Conservation (phyloP, 2,888 invertebrate species). For the Nemurella pictetii region DNA sequence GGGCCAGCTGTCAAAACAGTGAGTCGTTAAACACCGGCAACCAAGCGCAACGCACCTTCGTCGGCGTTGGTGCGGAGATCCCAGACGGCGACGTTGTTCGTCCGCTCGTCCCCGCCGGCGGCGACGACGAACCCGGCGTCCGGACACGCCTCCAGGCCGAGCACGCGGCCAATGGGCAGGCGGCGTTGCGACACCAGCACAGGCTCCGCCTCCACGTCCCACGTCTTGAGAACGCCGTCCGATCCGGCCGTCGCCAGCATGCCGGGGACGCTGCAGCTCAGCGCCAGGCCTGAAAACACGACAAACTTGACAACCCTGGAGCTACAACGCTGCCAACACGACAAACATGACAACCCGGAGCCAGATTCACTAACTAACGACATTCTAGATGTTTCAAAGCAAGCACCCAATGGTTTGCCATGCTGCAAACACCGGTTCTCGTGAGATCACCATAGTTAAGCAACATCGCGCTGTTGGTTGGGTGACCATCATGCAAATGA, state of each 20-base stretch:
- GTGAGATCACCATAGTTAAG: no score
- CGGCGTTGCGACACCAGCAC: conserved; percentile 56
- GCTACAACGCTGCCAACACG: no score
- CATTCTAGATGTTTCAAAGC: no score
- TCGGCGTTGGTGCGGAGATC: conserved; percentile 61
- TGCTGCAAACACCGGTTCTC: no score
- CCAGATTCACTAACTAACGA: no score
- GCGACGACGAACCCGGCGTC: conserved; percentile 81
- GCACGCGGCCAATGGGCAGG: conserved; percentile 70
- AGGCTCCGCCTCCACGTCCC: conserved; percentile 65
- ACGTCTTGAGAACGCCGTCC: conserved; percentile 82
- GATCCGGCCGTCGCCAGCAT: conserved; percentile 76
- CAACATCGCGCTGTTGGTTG: no score
- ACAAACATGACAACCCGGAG: no score
- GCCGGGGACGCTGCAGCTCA: conserved; percentile 73
- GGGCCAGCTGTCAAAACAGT: no score
- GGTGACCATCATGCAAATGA: no score
- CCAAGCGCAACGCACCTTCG: conserved; percentile 72
- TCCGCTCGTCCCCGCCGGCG: conserved; percentile 82
- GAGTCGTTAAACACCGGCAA: no score
- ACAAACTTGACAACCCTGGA: no score
- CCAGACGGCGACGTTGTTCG: conserved; percentile 70
- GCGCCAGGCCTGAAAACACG: conserved; percentile 64
- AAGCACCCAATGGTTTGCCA: no score
- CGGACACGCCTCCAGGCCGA: conserved; percentile 75